Base-by-base conservation (phyloP, 2,797 vertebrate species). In the Notoglanidium macrostoma region DNA sequence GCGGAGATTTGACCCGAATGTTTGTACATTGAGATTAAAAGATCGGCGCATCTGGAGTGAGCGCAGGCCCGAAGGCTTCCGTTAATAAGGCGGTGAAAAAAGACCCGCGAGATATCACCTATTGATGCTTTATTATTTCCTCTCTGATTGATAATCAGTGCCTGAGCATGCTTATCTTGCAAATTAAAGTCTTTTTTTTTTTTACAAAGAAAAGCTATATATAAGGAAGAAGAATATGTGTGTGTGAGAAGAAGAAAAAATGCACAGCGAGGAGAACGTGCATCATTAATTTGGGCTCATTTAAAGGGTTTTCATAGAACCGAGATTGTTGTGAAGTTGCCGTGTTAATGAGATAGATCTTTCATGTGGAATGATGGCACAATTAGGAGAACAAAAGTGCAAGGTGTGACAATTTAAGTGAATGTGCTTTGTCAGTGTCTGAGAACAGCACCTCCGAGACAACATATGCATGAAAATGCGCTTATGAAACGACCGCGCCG, bases 341-440 rank as follows among this genome's bases (percentile, higher is more conserved):
- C 92, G 94, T 95, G 94, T 94, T 96, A 96, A 96, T 96, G 95
- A 96, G 95, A 93, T 89, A 92, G 94, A 96, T 96, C 94, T 94
- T 95, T 96, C 95, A 95, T 94, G 91, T 93, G 92, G 95, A 96
- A 95, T 96, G 95, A 96, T 95, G 93, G 94, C 94, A 95, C 94
- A 96, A 96, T 96, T 96, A 96, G 94, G 94, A 94, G 96, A 96
- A 96, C 94, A 96, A 96, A 96, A 96, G 94, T 96, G 95, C 95
- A 96, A 96, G 95, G 95, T 96, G 95, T 96, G 95, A 96, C 95
- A 95, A 96, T 96, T 96, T 95, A 95, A 96, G 94, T 83, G 94
- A 95, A 95, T 93, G 93, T 95, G 95, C 95, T 96, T 96, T 94
- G 95, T 96, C 96, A 96, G 95, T 95, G 95, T 96, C 95, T 94